Evolutionary conservation across 2,888 invertebrate genomes (phyloP).

Genomic region (Leucoptera coffeella): DNA sequence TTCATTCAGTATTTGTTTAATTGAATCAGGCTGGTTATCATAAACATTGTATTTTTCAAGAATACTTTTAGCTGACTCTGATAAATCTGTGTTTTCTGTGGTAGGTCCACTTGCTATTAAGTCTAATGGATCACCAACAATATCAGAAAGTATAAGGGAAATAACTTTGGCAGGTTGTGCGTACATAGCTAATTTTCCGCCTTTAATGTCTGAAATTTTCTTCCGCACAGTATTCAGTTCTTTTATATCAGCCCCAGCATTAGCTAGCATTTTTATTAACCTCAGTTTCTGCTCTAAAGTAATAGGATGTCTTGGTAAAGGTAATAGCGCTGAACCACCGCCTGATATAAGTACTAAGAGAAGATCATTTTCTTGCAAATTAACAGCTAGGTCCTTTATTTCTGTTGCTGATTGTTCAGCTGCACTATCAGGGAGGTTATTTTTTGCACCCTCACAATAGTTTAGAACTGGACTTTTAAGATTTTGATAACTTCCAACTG

Average conservation of each 20-base stretch:
- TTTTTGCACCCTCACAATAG: constrained; percentile 68
- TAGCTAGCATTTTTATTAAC: constrained; percentile 64
- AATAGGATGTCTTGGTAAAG: constrained; percentile 69
- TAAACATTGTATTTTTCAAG: constrained; percentile 62
- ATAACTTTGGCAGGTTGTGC: constrained; percentile 64
- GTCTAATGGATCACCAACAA: constrained; percentile 83
- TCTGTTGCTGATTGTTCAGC: constrained; percentile 62
- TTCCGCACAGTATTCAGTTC: constrained; percentile 84
- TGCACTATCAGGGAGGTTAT: constrained; percentile 80
- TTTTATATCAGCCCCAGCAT: constrained; percentile 76
- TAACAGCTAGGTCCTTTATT: constrained; percentile 60
- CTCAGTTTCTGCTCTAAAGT: constrained; percentile 66
- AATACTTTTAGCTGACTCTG: constrained; percentile 53
- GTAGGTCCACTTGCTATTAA: constrained; percentile 96
- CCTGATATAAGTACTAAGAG: constrained; percentile 86
- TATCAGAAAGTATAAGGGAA: constrained; percentile 88
- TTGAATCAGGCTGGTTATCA: constrained; percentile 43
- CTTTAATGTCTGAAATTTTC: constrained; percentile 82
- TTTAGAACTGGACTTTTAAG: constrained; percentile 24
- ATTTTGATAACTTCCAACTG: constrained; percentile 49
- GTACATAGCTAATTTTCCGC: constrained; percentile 68
- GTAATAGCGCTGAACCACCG: constrained; percentile 90
- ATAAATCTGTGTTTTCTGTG: constrained; percentile 46
- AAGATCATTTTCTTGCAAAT: constrained; percentile 61
- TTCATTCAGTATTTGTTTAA: constrained; percentile 30